phyloP scores from a whole-genome alignment of 2,113 vertebrate genomes.

The Suricata suricatta region DNA sequence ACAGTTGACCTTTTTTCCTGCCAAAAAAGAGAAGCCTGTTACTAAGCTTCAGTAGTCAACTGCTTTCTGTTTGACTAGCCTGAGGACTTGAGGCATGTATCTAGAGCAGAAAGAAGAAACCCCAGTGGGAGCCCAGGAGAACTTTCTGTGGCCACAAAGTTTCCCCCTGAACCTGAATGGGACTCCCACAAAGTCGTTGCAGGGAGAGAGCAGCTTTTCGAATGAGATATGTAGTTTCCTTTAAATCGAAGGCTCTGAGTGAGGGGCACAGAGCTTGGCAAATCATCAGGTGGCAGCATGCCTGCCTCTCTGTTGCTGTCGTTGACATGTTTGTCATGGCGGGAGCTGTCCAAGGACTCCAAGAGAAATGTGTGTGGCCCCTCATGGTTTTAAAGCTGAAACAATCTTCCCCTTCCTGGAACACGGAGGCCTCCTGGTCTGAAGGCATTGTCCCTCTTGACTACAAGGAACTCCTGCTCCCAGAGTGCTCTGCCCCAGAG shows the following conservation, averaged over 20 bases:
- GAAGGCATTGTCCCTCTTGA: neutral
- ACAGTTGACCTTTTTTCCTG: neutral
- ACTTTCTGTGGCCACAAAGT: fast-evolving
- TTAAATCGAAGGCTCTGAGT: fast-evolving
- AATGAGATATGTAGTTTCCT: neutral
- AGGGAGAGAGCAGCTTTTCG: neutral
- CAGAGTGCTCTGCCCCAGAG: neutral
- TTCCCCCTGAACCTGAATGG: neutral
- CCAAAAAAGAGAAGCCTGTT: neutral
- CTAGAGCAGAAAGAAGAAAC: neutral
- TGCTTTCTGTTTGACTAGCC: neutral
- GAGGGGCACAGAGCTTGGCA: neutral
- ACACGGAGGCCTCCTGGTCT: neutral
- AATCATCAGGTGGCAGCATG: fast-evolving
- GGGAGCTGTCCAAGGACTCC: neutral
- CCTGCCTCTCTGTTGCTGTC: neutral
- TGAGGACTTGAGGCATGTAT: neutral
- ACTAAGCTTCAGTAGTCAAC: neutral
- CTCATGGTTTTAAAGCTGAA: neutral
- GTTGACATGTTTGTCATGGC: fast-evolving
- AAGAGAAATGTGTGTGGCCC: neutral
- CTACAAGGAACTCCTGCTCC: neutral
- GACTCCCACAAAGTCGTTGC: fast-evolving
- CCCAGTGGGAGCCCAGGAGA: neutral
- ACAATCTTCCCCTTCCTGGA: neutral